These are phyloP conservation scores for Rhinopomastus cyanomelas DNA, from an alignment of 2,113 vertebrate genomes.

Conservation along the genomic window DNA sequence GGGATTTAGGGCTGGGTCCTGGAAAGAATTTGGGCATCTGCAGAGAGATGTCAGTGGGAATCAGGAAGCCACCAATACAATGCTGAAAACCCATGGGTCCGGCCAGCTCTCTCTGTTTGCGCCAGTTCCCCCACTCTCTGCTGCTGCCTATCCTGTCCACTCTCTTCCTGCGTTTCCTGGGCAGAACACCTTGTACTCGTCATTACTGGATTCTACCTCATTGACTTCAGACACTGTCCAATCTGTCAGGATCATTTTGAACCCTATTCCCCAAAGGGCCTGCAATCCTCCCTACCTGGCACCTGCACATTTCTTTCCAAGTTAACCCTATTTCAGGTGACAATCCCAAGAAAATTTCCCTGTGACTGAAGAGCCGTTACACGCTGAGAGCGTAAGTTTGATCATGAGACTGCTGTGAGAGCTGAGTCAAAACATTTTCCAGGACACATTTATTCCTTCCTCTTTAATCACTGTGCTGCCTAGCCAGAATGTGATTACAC, in stretches of 20 bases:
- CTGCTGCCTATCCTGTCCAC: neutral
- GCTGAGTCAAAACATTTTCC: neutral
- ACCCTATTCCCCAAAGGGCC: neutral
- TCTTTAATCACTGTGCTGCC: neutral
- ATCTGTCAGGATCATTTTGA: neutral
- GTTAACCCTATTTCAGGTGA: neutral
- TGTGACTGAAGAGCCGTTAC: neutral
- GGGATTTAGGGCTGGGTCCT: neutral
- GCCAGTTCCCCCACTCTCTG: neutral
- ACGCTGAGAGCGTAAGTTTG: neutral
- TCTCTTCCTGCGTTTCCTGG: neutral
- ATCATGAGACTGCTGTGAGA: neutral
- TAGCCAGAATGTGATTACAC: neutral
- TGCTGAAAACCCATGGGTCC: neutral
- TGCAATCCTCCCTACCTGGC: neutral
- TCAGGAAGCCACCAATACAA: neutral
- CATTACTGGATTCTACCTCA: neutral
- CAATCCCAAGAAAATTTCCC: neutral
- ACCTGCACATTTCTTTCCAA: neutral
- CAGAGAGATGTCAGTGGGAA: neutral
- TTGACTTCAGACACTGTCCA: neutral
- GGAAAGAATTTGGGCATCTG: neutral
- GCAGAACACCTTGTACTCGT: neutral
- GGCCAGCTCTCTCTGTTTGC: neutral
- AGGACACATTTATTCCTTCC: neutral